These are phyloP conservation scores for Gastracanthus pulcherrimus DNA, from an alignment of 2,888 invertebrate genomes.

Conservation along the genomic window DNA sequence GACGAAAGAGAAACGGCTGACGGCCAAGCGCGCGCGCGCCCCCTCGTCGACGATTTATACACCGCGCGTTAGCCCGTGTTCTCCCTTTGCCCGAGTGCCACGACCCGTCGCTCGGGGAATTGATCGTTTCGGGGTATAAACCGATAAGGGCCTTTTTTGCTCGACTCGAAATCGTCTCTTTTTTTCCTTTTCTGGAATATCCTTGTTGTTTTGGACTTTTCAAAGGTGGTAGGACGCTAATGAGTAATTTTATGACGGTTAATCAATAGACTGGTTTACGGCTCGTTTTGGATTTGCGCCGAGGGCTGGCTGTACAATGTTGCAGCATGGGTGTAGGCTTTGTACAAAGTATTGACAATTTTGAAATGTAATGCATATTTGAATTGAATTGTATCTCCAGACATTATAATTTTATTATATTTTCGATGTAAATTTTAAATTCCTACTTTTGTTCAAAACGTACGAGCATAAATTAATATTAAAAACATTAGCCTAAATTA, in stretches of 20 bases:
- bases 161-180: not conserved
- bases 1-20: conserved; percentile 54
- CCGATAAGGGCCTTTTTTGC: conserved; percentile 22
- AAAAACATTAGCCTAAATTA: not conserved
- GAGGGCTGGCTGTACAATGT: too few species aligned
- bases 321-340: too few species aligned
- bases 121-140: conserved; percentile 16
- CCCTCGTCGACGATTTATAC: conserved; percentile 52
- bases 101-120: not conserved
- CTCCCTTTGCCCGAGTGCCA: not conserved
- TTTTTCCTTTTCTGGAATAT: not conserved
- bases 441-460: too few species aligned
- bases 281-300: not conserved
- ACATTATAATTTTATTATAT: too few species aligned
- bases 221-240: not conserved
- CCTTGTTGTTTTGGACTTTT: not conserved
- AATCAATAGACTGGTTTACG: not conserved
- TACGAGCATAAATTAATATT: too few species aligned
- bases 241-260: conserved; percentile 19
- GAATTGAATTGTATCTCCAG: too few species aligned
- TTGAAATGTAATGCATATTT: too few species aligned
- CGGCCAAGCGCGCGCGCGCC: not conserved
- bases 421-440: too few species aligned
- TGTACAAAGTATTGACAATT: too few species aligned
- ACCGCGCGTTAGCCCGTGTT: conserved; percentile 17